Percentiles rank a stretch among this genome's conserved stretches.
phyloP scores from a whole-genome alignment of 2,797 vertebrate genomes.

The Huso huso region DNA sequence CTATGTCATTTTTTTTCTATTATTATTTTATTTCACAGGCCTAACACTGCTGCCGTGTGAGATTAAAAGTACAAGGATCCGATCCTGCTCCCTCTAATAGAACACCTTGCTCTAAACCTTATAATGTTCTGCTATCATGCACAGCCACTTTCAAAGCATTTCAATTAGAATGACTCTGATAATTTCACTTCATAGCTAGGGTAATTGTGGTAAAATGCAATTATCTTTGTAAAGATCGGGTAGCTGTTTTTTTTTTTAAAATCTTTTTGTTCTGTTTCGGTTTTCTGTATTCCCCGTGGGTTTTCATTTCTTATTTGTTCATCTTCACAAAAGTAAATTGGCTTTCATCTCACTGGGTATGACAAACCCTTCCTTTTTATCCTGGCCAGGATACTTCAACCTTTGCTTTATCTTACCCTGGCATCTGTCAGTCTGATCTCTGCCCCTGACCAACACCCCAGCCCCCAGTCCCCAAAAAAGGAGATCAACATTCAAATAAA shows the following conservation, averaged over 20 bases:
- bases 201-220: constrained; percentile 64
- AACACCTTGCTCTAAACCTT: constrained; percentile 56
- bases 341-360: not conserved
- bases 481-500: no score
- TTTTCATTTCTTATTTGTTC: constrained; percentile 5
- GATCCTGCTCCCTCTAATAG: constrained; percentile 52
- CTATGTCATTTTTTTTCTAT: not conserved
- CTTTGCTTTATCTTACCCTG: no score
- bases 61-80: constrained; percentile 40
- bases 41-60: not conserved
- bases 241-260: not conserved
- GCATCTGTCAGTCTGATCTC: not conserved
- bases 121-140: constrained; percentile 64
- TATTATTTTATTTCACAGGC: not conserved
- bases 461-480: no score
- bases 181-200: constrained; percentile 62
- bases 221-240: constrained; percentile 48
- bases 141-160: constrained; percentile 63
- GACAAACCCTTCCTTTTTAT: not conserved
- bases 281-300: not conserved
- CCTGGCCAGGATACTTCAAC: no score
- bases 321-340: not conserved
- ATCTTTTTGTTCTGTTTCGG: constrained; percentile 41
- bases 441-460: not conserved
- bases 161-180: constrained; percentile 70